These are phyloP conservation scores for Whitmania pigra DNA, from an alignment of 1,140 invertebrate species.

Conservation along the genomic window DNA sequence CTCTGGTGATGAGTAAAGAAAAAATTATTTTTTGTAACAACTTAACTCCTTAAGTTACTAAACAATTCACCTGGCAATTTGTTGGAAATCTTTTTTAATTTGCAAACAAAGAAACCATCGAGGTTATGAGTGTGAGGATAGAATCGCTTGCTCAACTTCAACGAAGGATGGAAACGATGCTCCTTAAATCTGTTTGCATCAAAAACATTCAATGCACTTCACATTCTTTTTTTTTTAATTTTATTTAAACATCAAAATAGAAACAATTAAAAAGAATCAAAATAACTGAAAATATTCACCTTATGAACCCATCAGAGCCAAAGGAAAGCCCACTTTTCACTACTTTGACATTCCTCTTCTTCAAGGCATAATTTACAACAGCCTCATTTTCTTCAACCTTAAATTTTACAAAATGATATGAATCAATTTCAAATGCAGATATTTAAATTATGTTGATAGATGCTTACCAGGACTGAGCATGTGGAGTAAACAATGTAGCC, in stretches of 20 bases:
- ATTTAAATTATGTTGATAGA: neutral
- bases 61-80: slow-evolving; percentile 17
- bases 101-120: slow-evolving; percentile 99
- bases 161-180: slow-evolving; percentile 68
- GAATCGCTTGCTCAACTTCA: slow-evolving; percentile 77
- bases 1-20: neutral
- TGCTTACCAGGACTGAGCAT: slow-evolving; percentile 74
- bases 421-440: neutral
- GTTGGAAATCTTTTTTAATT: slow-evolving; percentile 90
- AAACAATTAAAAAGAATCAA: neutral
- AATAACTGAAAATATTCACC: slow-evolving; percentile 43
- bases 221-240: neutral
- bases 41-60: neutral
- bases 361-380: slow-evolving; percentile 89
- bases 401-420: neutral
- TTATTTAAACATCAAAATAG: neutral
- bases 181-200: slow-evolving; percentile 50
- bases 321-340: slow-evolving; percentile 86
- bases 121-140: slow-evolving; percentile 98
- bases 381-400: slow-evolving; percentile 92
- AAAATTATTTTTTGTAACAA: slow-evolving; percentile 3
- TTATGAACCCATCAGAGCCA: slow-evolving; percentile 84
- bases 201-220: slow-evolving; percentile 21
- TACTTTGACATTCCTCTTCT: slow-evolving; percentile 78
- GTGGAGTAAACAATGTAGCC: slow-evolving; percentile 96